These are phyloP conservation scores for Pygoscelis adeliae DNA, from an alignment of 2,113 vertebrate species.

Conservation along the genomic window DNA sequence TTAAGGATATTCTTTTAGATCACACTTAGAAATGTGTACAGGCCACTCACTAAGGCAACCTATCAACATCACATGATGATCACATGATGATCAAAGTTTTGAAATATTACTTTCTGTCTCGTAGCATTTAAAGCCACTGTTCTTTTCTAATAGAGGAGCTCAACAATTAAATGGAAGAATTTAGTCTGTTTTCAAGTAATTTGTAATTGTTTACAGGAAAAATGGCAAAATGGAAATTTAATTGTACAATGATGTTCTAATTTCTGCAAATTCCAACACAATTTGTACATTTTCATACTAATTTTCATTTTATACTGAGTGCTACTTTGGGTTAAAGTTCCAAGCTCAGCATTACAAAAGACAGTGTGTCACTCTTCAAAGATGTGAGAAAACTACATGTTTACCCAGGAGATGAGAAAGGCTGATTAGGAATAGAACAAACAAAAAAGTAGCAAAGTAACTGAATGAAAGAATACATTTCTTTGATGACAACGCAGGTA, in stretches of 20 bases:
- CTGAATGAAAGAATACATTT: neutral
- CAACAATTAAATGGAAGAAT: neutral
- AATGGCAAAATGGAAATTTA: neutral
- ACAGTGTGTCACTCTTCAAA: neutral
- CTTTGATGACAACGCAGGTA: neutral
- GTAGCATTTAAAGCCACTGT: neutral
- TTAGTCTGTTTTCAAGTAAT: neutral
- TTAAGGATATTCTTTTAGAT: neutral
- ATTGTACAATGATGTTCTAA: neutral
- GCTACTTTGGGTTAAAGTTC: neutral
- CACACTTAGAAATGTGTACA: neutral
- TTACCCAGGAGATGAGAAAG: neutral
- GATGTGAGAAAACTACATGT: neutral
- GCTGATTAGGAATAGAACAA: neutral
- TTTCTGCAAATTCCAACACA: neutral
- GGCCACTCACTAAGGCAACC: neutral
- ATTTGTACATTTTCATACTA: neutral
- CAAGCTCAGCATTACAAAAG: neutral
- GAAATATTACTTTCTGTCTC: neutral
- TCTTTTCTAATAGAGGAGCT: neutral
- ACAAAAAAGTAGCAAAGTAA: neutral
- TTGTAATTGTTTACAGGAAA: neutral
- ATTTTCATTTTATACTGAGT: neutral
- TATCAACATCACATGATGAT: neutral
- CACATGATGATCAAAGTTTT: neutral